Evolutionary conservation across 2,113 vertebrate species (phyloP).

Genomic region (Capreolus pygargus): DNA sequence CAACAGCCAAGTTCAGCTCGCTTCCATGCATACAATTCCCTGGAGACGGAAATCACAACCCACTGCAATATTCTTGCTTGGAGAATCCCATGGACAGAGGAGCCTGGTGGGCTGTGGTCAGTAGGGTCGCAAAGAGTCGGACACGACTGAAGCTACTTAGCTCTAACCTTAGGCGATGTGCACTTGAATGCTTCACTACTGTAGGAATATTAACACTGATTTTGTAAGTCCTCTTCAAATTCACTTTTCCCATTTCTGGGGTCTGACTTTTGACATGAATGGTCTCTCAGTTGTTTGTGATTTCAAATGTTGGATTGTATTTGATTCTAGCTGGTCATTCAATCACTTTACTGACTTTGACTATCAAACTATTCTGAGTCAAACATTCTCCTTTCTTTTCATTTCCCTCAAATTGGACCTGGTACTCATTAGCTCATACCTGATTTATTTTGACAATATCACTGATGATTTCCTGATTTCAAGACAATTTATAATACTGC

Average conservation of each 20-base stretch:
- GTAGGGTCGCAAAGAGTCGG: fast-evolving
- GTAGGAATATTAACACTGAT: neutral
- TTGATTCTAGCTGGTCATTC: neutral
- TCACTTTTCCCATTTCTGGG: neutral
- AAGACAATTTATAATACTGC: neutral
- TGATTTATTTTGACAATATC: neutral
- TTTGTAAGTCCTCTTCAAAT: neutral
- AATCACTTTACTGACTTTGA: neutral
- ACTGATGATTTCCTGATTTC: neutral
- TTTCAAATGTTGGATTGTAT: neutral
- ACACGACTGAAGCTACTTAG: neutral
- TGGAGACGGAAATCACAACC: neutral
- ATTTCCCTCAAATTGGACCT: neutral
- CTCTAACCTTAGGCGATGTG: neutral
- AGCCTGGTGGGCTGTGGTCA: neutral
- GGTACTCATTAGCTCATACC: neutral
- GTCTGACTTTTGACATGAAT: neutral
- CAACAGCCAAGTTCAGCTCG: neutral
- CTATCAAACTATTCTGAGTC: neutral
- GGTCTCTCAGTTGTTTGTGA: neutral
- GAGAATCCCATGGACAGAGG: neutral
- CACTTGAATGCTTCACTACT: neutral
- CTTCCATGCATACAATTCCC: neutral
- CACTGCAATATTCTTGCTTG: neutral
- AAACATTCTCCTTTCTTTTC: neutral